phyloP scores from a whole-genome alignment of 2,888 invertebrate species.

The Acrobasis suavella region DNA sequence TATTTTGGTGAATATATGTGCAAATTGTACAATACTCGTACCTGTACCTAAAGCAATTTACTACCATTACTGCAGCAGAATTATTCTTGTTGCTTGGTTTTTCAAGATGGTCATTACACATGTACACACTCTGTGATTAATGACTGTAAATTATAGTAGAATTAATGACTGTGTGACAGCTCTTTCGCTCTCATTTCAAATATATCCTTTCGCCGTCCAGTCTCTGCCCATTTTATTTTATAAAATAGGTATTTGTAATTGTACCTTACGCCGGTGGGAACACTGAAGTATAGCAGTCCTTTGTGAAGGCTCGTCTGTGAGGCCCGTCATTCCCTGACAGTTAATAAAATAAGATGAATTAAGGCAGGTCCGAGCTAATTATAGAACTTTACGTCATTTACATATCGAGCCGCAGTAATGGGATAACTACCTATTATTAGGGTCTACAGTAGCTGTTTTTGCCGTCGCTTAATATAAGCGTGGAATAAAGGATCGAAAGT shows the following conservation, averaged over 20 bases:
- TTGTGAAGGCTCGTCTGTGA: neutral
- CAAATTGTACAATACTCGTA: too few relatives aligned
- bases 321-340: neutral
- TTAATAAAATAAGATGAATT: conserved; percentile 1
- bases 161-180: too few relatives aligned
- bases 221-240: neutral
- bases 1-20: too few relatives aligned
- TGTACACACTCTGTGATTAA: too few relatives aligned
- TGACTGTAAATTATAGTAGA: too few relatives aligned
- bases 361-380: conserved; percentile 16
- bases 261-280: neutral
- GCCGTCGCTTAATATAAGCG: conserved; percentile 9
- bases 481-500: conserved; percentile 22
- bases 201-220: neutral
- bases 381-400: conserved; percentile 20
- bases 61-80: too few relatives aligned
- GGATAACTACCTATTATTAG: conserved; percentile 22
- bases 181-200: too few relatives aligned
- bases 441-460: conserved; percentile 16
- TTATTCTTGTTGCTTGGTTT: too few relatives aligned
- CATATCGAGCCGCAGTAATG: conserved; percentile 20
- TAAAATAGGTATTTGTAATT: neutral
- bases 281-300: neutral
- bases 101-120: too few relatives aligned
- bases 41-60: too few relatives aligned